Conservation (phyloP, 2,888 invertebrate species). For the Digitonthophagus gazella region DNA sequence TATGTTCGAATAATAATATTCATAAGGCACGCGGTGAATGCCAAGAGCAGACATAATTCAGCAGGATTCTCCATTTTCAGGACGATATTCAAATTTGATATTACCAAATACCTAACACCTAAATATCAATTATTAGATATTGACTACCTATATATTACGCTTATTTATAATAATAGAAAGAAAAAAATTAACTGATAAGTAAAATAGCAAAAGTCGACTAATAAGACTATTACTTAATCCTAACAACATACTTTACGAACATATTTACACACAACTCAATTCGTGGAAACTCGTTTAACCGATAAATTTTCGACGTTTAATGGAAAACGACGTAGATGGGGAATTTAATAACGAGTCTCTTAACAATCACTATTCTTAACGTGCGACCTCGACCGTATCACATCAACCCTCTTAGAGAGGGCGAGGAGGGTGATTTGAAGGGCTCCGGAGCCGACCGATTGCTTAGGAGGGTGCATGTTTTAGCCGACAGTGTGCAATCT, state of each 20-base stretch:
- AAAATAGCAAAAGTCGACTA: neutral
- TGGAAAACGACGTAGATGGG: too few relatives aligned
- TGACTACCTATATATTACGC: neutral
- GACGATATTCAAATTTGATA: neutral
- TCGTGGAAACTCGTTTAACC: neutral
- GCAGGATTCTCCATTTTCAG: neutral
- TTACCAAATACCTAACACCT: neutral
- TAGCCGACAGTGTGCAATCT: constrained; percentile 6
- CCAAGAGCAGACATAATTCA: constrained; percentile 86
- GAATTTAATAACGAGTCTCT: constrained; percentile 3
- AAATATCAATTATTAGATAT: constrained; percentile 13
- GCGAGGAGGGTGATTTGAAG: neutral
- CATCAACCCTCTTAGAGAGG: neutral
- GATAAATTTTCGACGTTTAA: constrained; percentile 8
- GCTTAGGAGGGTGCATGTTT: constrained; percentile 20
- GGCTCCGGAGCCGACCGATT: neutral
- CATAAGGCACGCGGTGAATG: constrained; percentile 99
- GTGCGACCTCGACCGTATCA: constrained; percentile 4
- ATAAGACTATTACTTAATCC: neutral
- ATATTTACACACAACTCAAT: neutral
- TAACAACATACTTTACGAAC: neutral
- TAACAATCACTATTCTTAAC: constrained; percentile 5
- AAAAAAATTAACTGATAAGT: neutral
- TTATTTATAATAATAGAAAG: constrained; percentile 1
- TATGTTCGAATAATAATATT: constrained; percentile 70